Evolutionary conservation across 2,888 invertebrate species (phyloP).

Genomic region (Myathropa florea): DNA sequence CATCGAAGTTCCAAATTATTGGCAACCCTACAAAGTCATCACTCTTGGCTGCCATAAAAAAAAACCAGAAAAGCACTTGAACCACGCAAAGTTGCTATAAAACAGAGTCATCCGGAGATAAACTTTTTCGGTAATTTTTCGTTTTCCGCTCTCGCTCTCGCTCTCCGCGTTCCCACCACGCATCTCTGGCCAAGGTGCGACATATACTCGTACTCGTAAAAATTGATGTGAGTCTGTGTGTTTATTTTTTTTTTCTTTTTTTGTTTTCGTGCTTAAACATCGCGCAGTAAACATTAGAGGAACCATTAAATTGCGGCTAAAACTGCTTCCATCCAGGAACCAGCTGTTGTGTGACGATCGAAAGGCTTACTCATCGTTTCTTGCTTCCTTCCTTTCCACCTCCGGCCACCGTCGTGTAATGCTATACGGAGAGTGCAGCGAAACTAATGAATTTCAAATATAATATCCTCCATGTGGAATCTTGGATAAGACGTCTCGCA

Average conservation of each 20-base stretch:
- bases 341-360: background rate
- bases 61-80: background rate
- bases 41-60: background rate
- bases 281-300: conserved; percentile 49
- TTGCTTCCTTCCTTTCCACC: background rate
- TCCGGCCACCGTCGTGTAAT: background rate
- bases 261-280: background rate
- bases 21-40: background rate
- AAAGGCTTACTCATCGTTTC: background rate
- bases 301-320: conserved; percentile 46
- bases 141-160: background rate
- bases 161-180: background rate
- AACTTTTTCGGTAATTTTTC: background rate
- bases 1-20: too few species aligned
- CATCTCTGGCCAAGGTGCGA: background rate
- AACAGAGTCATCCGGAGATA: background rate
- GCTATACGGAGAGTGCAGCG: background rate
- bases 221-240: background rate
- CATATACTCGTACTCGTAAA: background rate
- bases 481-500: background rate
- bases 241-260: background rate
- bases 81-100: background rate
- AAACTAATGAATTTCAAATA: background rate
- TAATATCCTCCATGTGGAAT: background rate
- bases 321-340: conserved; percentile 16